Evolutionary conservation across 2,797 vertebrate genomes (phyloP).

Genomic region (Microtus agrestis): DNA sequence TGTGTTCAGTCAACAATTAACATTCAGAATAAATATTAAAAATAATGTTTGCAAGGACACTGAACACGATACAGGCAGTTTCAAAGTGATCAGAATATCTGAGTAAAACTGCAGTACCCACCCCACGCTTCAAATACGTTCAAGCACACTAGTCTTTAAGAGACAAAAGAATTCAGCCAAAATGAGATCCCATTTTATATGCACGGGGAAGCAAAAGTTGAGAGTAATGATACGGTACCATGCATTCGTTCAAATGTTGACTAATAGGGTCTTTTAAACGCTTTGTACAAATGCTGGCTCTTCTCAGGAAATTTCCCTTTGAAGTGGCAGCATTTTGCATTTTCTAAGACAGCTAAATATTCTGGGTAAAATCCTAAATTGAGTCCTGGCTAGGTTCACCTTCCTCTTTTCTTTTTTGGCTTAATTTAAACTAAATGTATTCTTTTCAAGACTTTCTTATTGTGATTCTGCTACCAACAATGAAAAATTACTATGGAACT

Average conservation of each 20-base stretch:
- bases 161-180: conserved; percentile 21
- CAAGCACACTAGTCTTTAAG: conserved; percentile 23
- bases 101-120: not conserved
- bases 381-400: conserved; percentile 69
- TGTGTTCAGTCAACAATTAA: not conserved
- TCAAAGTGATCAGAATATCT: conserved; percentile 1
- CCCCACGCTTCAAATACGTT: not conserved
- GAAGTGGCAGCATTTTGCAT: conserved; percentile 62
- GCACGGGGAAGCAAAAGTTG: not conserved
- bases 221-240: not conserved
- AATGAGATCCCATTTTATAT: conserved; percentile 38
- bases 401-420: conserved; percentile 55
- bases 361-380: conserved; percentile 66
- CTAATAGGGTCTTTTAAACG: not conserved
- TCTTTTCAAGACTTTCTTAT: conserved; percentile 75
- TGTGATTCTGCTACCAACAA: conserved; percentile 79
- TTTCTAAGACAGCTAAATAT: conserved; percentile 72
- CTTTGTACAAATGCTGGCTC: conserved; percentile 41
- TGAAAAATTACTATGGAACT: conserved; percentile 79
- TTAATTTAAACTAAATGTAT: conserved; percentile 75
- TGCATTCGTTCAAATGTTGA: conserved; percentile 20
- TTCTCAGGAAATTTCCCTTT: conserved; percentile 58
- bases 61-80: not conserved
- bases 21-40: conserved; percentile 14
- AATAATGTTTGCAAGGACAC: not conserved